Evolutionary conservation across 2,797 vertebrate species (phyloP).

Genomic region (Sebastes itinus): DNA sequence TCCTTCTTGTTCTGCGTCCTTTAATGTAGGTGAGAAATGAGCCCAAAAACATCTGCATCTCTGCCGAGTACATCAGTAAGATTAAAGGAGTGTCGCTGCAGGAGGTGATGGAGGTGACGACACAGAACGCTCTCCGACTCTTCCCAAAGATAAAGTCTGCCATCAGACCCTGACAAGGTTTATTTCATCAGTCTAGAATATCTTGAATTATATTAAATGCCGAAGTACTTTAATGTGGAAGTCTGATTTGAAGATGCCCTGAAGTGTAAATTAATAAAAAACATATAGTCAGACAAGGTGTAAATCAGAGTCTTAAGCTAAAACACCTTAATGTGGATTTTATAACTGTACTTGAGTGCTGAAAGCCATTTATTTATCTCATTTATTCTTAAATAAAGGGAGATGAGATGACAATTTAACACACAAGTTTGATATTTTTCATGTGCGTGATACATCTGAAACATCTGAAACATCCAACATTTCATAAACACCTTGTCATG

Average conservation of each 20-base stretch:
- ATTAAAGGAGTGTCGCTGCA: conserved; percentile 91
- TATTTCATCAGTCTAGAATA: not conserved
- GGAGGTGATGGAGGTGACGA: conserved; percentile 89
- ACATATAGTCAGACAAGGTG: not conserved
- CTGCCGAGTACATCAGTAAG: conserved; percentile 91
- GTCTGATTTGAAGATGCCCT: not conserved
- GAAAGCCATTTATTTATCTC: not conserved
- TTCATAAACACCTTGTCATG: conserved; percentile 8
- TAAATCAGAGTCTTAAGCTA: not conserved
- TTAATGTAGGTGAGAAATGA: conserved; percentile 91
- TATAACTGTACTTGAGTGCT: not conserved
- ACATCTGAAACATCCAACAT: conserved; percentile 2
- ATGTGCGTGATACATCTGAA: conserved; percentile 2
- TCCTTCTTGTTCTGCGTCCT: not conserved
- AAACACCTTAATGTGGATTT: not conserved
- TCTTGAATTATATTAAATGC: not conserved
- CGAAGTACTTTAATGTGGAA: not conserved
- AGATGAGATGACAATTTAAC: not conserved
- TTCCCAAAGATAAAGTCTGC: conserved; percentile 88
- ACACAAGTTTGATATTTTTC: conserved; percentile 22
- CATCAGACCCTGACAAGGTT: conserved; percentile 68
- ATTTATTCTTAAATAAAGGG: conserved; percentile 23
- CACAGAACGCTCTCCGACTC: conserved; percentile 88
- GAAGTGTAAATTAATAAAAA: not conserved
- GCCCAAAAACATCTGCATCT: conserved; percentile 88